These are phyloP conservation scores for Pachycephala philippinensis DNA, from an alignment of 2,113 vertebrate species.

Conservation along the genomic window DNA sequence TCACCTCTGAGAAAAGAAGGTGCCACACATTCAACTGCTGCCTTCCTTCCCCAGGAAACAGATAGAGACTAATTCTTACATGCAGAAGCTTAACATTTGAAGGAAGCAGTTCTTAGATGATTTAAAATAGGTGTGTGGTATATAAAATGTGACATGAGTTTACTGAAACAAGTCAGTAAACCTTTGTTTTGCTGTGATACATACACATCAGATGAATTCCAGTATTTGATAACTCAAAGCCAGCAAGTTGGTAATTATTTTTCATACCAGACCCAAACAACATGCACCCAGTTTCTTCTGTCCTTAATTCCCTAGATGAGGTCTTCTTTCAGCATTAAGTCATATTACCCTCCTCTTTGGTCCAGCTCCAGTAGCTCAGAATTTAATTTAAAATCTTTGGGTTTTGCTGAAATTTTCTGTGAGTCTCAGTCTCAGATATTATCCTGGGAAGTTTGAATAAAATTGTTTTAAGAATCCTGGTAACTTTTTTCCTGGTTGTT, in stretches of 20 bases:
- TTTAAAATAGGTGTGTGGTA: background rate
- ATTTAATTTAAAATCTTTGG: background rate
- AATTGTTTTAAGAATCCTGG: background rate
- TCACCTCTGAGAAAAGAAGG: background rate
- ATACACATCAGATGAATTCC: background rate
- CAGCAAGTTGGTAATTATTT: background rate
- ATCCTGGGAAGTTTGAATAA: background rate
- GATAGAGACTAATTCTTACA: background rate
- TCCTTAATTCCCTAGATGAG: background rate
- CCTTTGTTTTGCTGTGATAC: background rate
- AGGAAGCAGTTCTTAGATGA: background rate
- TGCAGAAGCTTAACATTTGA: background rate
- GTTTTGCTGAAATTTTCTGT: background rate
- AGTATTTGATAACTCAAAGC: background rate
- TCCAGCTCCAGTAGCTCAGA: background rate
- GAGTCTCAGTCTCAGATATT: background rate
- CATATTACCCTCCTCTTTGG: background rate
- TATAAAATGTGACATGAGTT: background rate
- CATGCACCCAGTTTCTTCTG: background rate
- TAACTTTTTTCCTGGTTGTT: background rate
- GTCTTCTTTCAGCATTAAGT: background rate
- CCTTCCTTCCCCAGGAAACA: background rate
- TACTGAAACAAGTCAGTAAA: background rate
- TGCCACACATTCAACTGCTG: background rate
- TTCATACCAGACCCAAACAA: background rate